Percentiles rank a stretch among this genome's conserved stretches.
Conservation (phyloP, 2,113 vertebrate species). For the Atherinomorus stipes region DNA sequence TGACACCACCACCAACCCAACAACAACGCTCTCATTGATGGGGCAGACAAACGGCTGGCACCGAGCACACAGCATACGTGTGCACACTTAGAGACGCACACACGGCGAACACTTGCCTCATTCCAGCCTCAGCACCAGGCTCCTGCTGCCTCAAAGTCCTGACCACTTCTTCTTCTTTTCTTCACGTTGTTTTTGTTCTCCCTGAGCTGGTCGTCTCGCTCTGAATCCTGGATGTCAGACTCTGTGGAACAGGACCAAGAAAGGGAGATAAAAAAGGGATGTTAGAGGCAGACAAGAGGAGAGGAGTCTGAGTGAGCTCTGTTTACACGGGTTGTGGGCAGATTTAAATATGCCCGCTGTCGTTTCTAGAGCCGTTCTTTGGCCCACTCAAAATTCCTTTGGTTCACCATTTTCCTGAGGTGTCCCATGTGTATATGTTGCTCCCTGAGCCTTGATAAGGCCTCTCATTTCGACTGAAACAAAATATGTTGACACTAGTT, state of each 20-base stretch:
- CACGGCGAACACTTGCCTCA: slow-evolving; percentile 81
- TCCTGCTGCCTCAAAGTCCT: slow-evolving; percentile 64
- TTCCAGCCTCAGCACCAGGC: slow-evolving; percentile 79
- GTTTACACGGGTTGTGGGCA: slow-evolving; percentile 76
- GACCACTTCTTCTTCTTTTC: slow-evolving; percentile 30
- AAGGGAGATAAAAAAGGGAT: slow-evolving; percentile 38
- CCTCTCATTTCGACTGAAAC: slow-evolving; percentile 22
- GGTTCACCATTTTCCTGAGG: slow-evolving; percentile 16
- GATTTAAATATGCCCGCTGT: slow-evolving; percentile 79
- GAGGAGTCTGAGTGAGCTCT: slow-evolving; percentile 65
- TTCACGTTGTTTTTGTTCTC: slow-evolving; percentile 32
- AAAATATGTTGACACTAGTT: slow-evolving; percentile 17
- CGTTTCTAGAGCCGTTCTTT: slow-evolving; percentile 70
- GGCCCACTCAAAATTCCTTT: slow-evolving; percentile 83
- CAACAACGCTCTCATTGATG: slow-evolving; percentile 70
- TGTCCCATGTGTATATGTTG: slow-evolving; percentile 12
- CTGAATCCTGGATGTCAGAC: slow-evolving; percentile 28
- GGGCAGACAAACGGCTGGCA: slow-evolving; percentile 67
- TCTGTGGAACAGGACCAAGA: slow-evolving; percentile 43
- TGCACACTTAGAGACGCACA: slow-evolving; percentile 49
- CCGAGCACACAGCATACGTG: slow-evolving; percentile 63
- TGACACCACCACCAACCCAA: slow-evolving; percentile 63
- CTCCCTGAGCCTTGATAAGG: slow-evolving; percentile 16
- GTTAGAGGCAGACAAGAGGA: slow-evolving; percentile 57
- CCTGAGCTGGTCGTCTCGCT: slow-evolving; percentile 31